A percentile compares a stretch with the other conserved stretches of the same genome.
These are phyloP conservation scores for Lasioglossum lativentre DNA, from an alignment of 2,888 invertebrate genomes.

Conservation along the genomic window DNA sequence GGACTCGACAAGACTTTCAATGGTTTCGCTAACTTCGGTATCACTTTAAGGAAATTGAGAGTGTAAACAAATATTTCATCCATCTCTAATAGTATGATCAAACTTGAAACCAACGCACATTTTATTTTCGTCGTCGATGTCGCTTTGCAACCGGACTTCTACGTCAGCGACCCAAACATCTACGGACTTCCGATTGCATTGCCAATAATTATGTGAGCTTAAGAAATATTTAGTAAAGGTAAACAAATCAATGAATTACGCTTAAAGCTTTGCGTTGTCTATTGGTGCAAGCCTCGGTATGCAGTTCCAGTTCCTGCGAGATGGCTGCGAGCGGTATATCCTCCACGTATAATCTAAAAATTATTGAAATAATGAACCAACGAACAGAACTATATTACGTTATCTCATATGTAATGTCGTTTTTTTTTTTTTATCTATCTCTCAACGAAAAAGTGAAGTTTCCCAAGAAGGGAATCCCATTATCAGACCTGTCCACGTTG, in stretches of 20 bases:
- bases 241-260: conserved; percentile 58
- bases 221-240: not conserved
- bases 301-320: conserved; percentile 64
- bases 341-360: conserved; percentile 79
- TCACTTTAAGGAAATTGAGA: not conserved
- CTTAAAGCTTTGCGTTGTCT: conserved; percentile 65
- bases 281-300: conserved; percentile 54
- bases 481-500: not conserved
- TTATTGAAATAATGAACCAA: not conserved
- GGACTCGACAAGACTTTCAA: not conserved
- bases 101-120: conserved; percentile 17
- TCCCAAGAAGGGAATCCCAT: not conserved
- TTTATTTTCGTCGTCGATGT: not conserved
- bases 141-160: conserved; percentile 62
- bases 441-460: not conserved
- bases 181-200: conserved; percentile 63
- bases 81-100: not conserved
- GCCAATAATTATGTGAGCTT: not conserved
- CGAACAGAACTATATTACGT: not conserved
- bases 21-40: not conserved
- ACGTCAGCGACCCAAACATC: conserved; percentile 69
- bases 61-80: not conserved
- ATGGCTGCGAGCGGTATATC: conserved; percentile 82
- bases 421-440: not conserved
- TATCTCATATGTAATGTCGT: not conserved